Percentiles rank a stretch among this genome's conserved stretches.
phyloP scores from a whole-genome alignment of 2,113 vertebrate species.

The Poeciliopsis retropinna region DNA sequence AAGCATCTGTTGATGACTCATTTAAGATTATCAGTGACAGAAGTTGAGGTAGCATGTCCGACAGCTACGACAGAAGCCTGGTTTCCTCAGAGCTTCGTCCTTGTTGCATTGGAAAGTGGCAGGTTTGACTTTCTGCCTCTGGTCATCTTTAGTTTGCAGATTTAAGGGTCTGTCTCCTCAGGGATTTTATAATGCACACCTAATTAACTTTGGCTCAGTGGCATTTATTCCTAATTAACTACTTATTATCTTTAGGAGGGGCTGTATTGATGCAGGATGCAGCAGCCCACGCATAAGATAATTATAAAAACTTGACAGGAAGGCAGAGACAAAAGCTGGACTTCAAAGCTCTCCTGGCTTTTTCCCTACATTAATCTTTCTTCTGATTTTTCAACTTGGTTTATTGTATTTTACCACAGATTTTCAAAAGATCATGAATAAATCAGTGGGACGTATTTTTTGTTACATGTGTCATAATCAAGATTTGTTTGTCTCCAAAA shows the following conservation, averaged over 20 bases:
- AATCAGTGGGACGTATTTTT: background rate
- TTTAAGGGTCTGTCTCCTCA: conserved; percentile 47
- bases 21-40: conserved; percentile 60
- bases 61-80: conserved; percentile 30
- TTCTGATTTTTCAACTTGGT: background rate
- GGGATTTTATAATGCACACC: conserved; percentile 62
- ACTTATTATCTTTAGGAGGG: conserved; percentile 70
- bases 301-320: conserved; percentile 60
- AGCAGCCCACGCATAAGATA: conserved; percentile 52
- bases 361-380: background rate
- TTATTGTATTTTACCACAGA: background rate
- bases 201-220: conserved; percentile 72
- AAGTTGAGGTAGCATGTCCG: conserved; percentile 38
- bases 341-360: background rate
- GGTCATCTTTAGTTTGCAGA: conserved; percentile 54
- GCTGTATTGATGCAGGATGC: conserved; percentile 64
- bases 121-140: conserved; percentile 43
- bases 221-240: conserved; percentile 78
- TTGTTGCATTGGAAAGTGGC: conserved; percentile 29
- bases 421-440: background rate
- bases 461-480: background rate
- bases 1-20: conserved; percentile 75
- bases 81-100: conserved; percentile 37
- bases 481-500: background rate
- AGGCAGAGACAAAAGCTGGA: conserved; percentile 26